These are phyloP conservation scores for Diachasmimorpha longicaudata DNA, from an alignment of 1,140 invertebrate genomes.

Conservation along the genomic window DNA sequence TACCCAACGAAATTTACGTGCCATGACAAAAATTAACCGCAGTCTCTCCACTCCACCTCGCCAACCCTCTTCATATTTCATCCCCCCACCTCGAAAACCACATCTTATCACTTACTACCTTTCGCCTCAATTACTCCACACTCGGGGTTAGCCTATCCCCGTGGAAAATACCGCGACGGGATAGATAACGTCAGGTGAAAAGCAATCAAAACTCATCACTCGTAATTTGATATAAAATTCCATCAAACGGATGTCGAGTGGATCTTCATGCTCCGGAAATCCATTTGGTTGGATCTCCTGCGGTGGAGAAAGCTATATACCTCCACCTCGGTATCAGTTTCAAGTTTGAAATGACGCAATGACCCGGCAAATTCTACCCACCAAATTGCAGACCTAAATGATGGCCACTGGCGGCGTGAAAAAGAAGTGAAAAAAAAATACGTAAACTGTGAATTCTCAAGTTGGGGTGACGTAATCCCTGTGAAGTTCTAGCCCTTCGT, in stretches of 20 bases:
- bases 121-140: not conserved
- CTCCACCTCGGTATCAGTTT: not conserved
- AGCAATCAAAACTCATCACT: not conserved
- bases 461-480: not conserved
- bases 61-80: not conserved
- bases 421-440: not conserved
- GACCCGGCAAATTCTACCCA: not conserved
- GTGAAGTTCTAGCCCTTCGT: not conserved
- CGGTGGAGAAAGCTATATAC: not conserved
- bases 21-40: conserved; percentile 29
- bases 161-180: not conserved
- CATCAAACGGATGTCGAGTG: not conserved
- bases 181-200: not conserved
- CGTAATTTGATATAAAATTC: not conserved
- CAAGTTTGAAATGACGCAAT: not conserved
- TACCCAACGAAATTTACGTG: conserved; percentile 24
- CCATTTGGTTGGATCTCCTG: not conserved
- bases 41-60: conserved; percentile 2
- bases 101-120: not conserved
- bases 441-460: no score
- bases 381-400: conserved; percentile 3
- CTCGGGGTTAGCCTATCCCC: not conserved
- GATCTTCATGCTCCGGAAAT: not conserved
- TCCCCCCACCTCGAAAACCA: not conserved
- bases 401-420: not conserved